Percentiles rank a stretch among this genome's conserved stretches.
Conservation (phyloP, 2,113 vertebrate genomes). For the Stercorarius parasiticus region DNA sequence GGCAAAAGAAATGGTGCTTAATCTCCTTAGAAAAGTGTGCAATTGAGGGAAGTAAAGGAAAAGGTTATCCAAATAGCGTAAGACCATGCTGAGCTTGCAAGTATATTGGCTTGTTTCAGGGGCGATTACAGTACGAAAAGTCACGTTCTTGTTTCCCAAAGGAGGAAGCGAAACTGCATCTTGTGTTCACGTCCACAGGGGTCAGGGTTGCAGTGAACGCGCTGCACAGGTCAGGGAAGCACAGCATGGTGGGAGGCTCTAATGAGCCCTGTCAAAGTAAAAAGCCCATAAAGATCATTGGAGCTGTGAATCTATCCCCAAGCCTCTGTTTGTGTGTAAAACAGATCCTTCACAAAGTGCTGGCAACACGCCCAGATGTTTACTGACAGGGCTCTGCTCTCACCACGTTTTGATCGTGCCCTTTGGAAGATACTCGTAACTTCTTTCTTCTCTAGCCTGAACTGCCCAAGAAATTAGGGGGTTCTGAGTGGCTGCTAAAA, state of each 20-base stretch:
- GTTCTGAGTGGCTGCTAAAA: not conserved
- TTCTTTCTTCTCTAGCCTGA: not conserved
- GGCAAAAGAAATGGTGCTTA: not conserved
- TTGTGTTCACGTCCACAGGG: not conserved
- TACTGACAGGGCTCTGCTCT: not conserved
- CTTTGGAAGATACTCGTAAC: not conserved
- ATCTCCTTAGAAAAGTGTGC: not conserved
- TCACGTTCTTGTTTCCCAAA: not conserved
- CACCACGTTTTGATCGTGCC: not conserved
- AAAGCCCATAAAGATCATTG: not conserved
- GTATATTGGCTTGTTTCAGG: not conserved
- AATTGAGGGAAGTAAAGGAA: not conserved
- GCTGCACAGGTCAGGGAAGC: not conserved
- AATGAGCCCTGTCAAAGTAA: not conserved
- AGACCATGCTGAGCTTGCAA: not conserved
- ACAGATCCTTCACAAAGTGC: not conserved
- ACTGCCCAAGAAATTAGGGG: not conserved
- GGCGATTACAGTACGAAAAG: not conserved
- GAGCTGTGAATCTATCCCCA: not conserved
- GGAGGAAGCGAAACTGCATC: not conserved
- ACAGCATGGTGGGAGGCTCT: not conserved
- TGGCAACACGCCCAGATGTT: not conserved
- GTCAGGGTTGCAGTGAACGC: not conserved
- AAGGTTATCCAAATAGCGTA: not conserved
- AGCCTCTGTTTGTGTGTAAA: not conserved